Evolutionary conservation across 1,140 invertebrate genomes (phyloP), one percentile per base, ranked within the genome.

Genomic region (Pissodes strobi): DNA sequence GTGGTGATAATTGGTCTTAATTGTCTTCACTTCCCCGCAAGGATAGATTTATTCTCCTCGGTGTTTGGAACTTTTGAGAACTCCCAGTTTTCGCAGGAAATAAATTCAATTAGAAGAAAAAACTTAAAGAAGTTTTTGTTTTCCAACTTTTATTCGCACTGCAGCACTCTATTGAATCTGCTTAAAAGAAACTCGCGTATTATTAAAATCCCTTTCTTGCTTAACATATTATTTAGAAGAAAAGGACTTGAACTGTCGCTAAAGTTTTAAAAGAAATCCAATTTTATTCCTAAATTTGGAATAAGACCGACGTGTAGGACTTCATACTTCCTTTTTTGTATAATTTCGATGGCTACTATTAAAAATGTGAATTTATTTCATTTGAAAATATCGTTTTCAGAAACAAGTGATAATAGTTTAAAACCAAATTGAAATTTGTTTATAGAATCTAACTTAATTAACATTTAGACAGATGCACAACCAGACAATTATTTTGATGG

Each of bases 61-160:
- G 9, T 51, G 23, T 60, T 69, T 64, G 62, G 65, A 52, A 63
- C 45, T 63, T 64, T 69, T 69, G 45, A 52, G 48, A 65, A 63
- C 53, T 46, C 53, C 38, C 62, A 53, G 46, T 57, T n/a, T 30
- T 6, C 49, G 23, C 22, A 12, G 48, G 18, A 43, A 56, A 56
- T 56, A 56, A 56, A 56, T 56, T 56, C 69, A 55, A 61, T 67
- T 51, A 65, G n/a, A n/a, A n/a, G n/a, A 51, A 34, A 51, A 60
- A 60, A 60, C 22, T 41, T 60, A 19, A 25, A 57, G 38, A 41
- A 39, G 43, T 43, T 60, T 60, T 60, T 49, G 57, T 60, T 49
- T 60, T 60, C 45, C 23, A 60, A 60, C 57, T 60, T 60, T 60
- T 60, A 48, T 60, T 60, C 57, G 18, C 43, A 43, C 21, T 51